Evolutionary conservation across 1,140 invertebrate species (phyloP).

Genomic region (Cherax destructor): DNA sequence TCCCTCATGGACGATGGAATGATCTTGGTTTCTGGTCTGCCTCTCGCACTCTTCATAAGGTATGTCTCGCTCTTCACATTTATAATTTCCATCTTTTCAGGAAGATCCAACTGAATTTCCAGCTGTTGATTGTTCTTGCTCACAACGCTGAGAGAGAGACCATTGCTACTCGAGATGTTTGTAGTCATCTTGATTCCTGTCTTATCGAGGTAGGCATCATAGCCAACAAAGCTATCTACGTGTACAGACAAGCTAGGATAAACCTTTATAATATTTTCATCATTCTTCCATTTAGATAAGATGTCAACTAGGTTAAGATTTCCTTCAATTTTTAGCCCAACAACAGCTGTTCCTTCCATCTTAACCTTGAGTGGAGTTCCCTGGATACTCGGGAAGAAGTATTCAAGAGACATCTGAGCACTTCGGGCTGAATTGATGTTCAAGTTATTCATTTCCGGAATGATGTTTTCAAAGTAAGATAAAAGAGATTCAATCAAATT

Average conservation of each 20-base stretch:
- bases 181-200: conserved; percentile 32
- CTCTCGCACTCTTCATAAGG: conserved; percentile 31
- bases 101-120: conserved; percentile 23
- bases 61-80: conserved; percentile 28
- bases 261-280: neutral
- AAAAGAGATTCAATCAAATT: neutral
- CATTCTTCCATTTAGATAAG: neutral
- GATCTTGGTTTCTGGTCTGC: conserved; percentile 30
- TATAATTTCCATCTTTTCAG: conserved; percentile 50
- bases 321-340: conserved; percentile 28
- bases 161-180: conserved; percentile 15
- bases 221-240: conserved; percentile 44
- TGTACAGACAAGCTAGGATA: conserved; percentile 28
- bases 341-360: conserved; percentile 12
- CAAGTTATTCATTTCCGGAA: neutral
- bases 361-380: conserved; percentile 40
- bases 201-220: conserved; percentile 13
- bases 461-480: neutral
- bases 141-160: neutral
- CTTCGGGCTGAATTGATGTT: conserved; percentile 1
- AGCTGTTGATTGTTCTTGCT: neutral
- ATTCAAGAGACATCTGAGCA: conserved; percentile 24
- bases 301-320: neutral
- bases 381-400: conserved; percentile 49
- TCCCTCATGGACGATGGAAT: conserved; percentile 24